Base-by-base conservation (phyloP, 1,140 invertebrate genomes). In the Proales similis region DNA sequence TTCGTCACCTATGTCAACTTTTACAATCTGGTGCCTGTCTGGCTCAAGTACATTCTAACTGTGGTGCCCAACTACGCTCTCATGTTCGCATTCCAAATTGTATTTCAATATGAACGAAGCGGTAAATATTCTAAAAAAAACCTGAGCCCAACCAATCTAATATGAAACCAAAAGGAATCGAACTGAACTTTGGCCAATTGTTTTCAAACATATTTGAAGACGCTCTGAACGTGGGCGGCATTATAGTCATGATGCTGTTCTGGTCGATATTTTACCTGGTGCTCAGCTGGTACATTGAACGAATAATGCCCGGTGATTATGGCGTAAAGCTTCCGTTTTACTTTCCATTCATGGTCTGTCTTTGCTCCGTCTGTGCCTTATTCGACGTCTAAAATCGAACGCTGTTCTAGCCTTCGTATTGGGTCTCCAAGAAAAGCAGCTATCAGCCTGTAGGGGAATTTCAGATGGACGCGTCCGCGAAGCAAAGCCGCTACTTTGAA, bases 371-470 rank as follows among this genome's bases (percentile, higher is more conserved):
- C n/a, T n/a, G n/a, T n/a, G n/a, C n/a, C n/a, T n/a, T n/a, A n/a
- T n/a, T n/a, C n/a, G n/a, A n/a, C n/a, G n/a, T n/a, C n/a, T n/a
- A 11, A 11, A 66, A 77, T 22, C 70, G 70, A 51, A 68, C 65
- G 53, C 73, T 73, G 1, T 83, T 82, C 67, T 84, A 82, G 82
- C 71, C 67, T 67, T 74, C 77, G 4, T n/a, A 63, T 19, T 61
- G 60, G 32, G 61, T 24, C 19, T 19, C 30, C 17, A 26, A 63
- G 9, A 12, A n/a, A 30, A 29, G 36, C 19, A 14, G 4, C 11
- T 24, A 49, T 22, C n/a, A n/a, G n/a, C n/a, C n/a, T n/a, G n/a
- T n/a, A n/a, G n/a, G n/a, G n/a, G n/a, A n/a, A n/a, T n/a, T n/a
- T n/a, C n/a, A n/a, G n/a, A n/a, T n/a, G n/a, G n/a, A n/a, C n/a